Evolutionary conservation across 2,113 vertebrate genomes (phyloP), one percentile per base, ranked within the genome.

Genomic region (Pavo muticus): DNA sequence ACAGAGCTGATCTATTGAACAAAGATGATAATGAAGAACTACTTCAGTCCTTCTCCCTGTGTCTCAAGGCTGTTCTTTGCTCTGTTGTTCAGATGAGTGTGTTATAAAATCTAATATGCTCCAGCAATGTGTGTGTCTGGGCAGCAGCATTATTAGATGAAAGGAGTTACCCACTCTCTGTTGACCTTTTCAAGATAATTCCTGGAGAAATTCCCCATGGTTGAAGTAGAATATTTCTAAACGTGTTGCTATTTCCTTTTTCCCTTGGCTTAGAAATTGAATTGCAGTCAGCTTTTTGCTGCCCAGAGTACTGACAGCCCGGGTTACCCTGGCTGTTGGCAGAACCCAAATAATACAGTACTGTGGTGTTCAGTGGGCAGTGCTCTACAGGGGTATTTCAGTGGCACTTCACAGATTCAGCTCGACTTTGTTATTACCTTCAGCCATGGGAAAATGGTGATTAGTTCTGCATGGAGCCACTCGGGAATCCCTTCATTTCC

Each of bases 401-500:
- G 37, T 67, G 79, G 30, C 75, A 32, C 83, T 91, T 89, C 2
- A n/a, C 54, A 90, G 42, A 76, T 95, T 91, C 68, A 42, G 56
- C 68, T 59, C 88, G 72, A 90, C 79, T 95, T 91, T 60, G 32
- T 20, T 94, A 84, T 96, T 96, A 88, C 75, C 75, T 86, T 91
- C 88, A 91, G 50, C 75, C 69, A 70, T 54, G 79, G 90, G 88
- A 85, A 95, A 86, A 90, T 73, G 4, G 1, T 80, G 11, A 88
- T 90, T 90, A 95, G 79, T 83, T 96, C 84, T 93, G 89, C 73
- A 60, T 39, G 74, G 65, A 93, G 72, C 72, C 35, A 11, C 80
- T 86, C 27, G 5, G 65, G 69, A 92, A 86, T 94, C 84, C 92
- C 64, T 61, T 96, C 20, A 79, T 96, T 94, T 93, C 45, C n/a